A percentile compares a stretch with the other conserved stretches of the same genome.
phyloP scores from a whole-genome alignment of 2,113 vertebrate species.

The Alethe diademata region DNA sequence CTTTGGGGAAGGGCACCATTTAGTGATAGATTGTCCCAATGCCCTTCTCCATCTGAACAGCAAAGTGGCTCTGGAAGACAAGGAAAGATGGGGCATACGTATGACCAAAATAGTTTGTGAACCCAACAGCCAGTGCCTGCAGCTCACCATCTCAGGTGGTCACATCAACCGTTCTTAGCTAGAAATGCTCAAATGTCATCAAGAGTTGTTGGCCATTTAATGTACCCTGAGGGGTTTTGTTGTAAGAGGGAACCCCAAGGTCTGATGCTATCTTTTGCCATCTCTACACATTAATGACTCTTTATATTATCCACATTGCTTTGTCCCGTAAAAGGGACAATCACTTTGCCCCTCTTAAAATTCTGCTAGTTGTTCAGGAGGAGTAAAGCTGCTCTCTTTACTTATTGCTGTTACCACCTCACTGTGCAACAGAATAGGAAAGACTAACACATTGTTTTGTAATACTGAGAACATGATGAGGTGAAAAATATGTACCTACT shows the following conservation, averaged over 20 bases:
- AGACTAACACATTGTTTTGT: not conserved
- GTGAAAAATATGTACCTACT: not conserved
- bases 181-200: not conserved
- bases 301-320: not conserved
- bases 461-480: not conserved
- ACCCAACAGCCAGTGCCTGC: not conserved
- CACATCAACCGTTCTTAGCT: not conserved
- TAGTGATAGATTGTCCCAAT: not conserved
- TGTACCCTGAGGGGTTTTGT: not conserved
- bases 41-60: not conserved
- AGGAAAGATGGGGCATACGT: not conserved
- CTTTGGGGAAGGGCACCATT: not conserved
- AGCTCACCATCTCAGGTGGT: accelerated
- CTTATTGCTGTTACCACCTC: not conserved
- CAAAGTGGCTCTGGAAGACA: not conserved
- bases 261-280: not conserved
- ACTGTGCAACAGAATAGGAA: not conserved
- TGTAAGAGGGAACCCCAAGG: not conserved
- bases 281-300: not conserved
- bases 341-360: not conserved
- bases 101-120: not conserved
- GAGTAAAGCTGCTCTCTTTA: not conserved
- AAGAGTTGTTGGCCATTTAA: not conserved
- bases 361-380: not conserved
- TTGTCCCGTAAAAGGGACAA: not conserved